Base-by-base conservation (phyloP, 2,888 invertebrate genomes). In the Leucania comma region DNA sequence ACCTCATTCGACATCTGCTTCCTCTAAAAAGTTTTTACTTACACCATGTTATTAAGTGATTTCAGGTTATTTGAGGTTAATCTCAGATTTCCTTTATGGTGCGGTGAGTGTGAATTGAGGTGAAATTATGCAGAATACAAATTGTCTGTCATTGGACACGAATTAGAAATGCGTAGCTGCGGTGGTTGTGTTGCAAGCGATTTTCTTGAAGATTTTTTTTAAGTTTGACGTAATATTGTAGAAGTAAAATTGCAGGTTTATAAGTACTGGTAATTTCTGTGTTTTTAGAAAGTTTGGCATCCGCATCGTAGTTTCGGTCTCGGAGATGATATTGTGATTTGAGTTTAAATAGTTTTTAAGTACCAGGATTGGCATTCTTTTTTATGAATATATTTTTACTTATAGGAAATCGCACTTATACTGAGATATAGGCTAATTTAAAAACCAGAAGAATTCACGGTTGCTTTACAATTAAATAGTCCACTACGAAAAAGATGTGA, bases 71-170 rank as follows among this genome's bases (percentile, higher is more conserved):
- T 82, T 57, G 42, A 72, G 68, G 68, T 60, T 80, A 68, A 82
- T 68, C 72, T 76, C 51, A 73, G 83, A 80, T 81, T 81, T 81
- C 83, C 73, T 68, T 76, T 68, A 51, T 46, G 35, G 32, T 26
- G n/a, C 50, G 53, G 51, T 46, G 64, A 73, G 70, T 80, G 80
- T 67, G 64, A 80, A 82, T 76, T 68, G 68, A 80, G 66, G 73
- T 65, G 76, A 80, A 81, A 82, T 69, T 74, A 80, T 76, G 73
- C 76, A 61, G 72, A 73, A 76, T 71, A 82, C 73, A 75, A 81
- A 79, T 82, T 78, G 80, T 79, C 79, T 72, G 72, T 82, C 71
- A 74, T 76, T 82, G 65, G 56, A 35, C 38, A 57, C 32, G 53
- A 82, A 68, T 70, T 80, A 74, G 76, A 82, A 82, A 82, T 71